Conservation (phyloP, 2,888 invertebrate genomes). For the Platycnemis pennipes region DNA sequence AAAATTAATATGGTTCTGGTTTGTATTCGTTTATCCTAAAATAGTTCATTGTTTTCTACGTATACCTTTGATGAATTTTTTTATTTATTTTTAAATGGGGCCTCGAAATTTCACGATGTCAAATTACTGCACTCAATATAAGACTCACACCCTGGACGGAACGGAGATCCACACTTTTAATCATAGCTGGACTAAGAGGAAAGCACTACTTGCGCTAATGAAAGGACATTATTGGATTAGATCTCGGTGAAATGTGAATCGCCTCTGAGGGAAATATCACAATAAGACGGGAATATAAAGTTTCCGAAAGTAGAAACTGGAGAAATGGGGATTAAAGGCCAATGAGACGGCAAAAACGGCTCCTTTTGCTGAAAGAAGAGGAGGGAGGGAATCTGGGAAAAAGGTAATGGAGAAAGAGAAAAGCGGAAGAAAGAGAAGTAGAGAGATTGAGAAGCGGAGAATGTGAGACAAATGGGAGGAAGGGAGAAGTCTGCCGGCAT, state of each 20-base stretch:
- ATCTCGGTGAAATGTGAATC: not conserved
- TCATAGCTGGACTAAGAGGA: not conserved
- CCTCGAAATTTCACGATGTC: not conserved
- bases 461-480: not conserved
- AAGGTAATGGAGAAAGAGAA: not conserved
- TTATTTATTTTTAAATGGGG: too few relatives aligned
- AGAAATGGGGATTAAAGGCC: not conserved
- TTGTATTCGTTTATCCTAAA: too few relatives aligned
- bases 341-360: not conserved
- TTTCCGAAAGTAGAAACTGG: not conserved
- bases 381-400: not conserved
- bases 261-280: not conserved
- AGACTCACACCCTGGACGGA: not conserved
- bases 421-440: too few relatives aligned
- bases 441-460: not conserved
- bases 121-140: not conserved
- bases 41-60: too few relatives aligned
- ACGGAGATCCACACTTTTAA: not conserved
- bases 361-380: not conserved
- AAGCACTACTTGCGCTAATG: not conserved
- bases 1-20: too few relatives aligned
- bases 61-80: too few relatives aligned
- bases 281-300: not conserved
- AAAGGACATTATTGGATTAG: not conserved
- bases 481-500: too few relatives aligned